These are phyloP conservation scores for Epirrita christyi DNA, from an alignment of 2,888 invertebrate genomes.

Conservation along the genomic window DNA sequence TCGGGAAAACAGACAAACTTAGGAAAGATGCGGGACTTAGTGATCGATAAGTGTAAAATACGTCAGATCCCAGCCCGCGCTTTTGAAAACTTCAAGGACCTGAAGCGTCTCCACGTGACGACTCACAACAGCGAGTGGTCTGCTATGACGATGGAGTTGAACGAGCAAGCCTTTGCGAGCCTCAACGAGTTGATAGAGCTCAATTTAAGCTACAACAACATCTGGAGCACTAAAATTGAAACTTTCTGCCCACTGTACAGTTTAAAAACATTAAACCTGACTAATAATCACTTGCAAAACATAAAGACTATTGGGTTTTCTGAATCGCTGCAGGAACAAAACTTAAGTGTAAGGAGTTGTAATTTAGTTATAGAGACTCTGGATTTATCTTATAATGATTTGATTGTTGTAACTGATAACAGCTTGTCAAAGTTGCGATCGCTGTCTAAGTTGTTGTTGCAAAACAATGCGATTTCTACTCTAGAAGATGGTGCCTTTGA, in stretches of 20 bases:
- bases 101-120: slow-evolving; percentile 88
- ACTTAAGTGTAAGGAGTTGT: slow-evolving; percentile 86
- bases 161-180: slow-evolving; percentile 88
- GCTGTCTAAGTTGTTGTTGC: slow-evolving; percentile 87
- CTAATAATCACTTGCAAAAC: slow-evolving; percentile 91
- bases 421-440: slow-evolving; percentile 88
- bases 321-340: slow-evolving; percentile 86
- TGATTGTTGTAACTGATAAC: slow-evolving; percentile 88
- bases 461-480: slow-evolving; percentile 90
- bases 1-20: slow-evolving; percentile 84
- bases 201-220: slow-evolving; percentile 90
- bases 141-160: slow-evolving; percentile 89
- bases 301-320: slow-evolving; percentile 89
- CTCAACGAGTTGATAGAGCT: slow-evolving; percentile 87
- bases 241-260: slow-evolving; percentile 89
- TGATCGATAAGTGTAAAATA: slow-evolving; percentile 91
- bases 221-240: slow-evolving; percentile 90
- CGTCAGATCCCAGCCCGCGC: slow-evolving; percentile 89
- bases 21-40: slow-evolving; percentile 87
- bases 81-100: slow-evolving; percentile 87
- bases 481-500: slow-evolving; percentile 89
- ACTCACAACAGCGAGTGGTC: slow-evolving; percentile 93
- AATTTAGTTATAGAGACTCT: slow-evolving; percentile 88
- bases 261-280: slow-evolving; percentile 89
- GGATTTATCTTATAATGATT: slow-evolving; percentile 90